Base-by-base conservation (phyloP, 1,140 invertebrate genomes). In the Saccostrea echinata region DNA sequence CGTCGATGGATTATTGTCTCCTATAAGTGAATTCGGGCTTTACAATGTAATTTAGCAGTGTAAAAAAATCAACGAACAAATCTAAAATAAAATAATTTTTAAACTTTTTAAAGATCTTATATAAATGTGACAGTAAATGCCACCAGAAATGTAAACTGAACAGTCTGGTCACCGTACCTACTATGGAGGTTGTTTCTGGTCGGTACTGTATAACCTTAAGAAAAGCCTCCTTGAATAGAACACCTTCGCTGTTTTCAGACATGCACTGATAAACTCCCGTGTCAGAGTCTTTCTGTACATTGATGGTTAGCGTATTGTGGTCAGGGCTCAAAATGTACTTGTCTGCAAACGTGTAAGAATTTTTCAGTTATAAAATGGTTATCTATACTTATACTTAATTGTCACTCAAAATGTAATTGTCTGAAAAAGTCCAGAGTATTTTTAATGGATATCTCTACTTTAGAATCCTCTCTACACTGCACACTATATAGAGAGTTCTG, bases 231-330 rank as follows among this genome's bases (percentile, higher is more conserved):
- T 35, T 52, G 12, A 81, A 43, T 43, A 81, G 33, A 3, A 81
- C 21, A 0, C 80, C 80, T 16, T 81, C 80, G 16, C 80, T 81
- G 80, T 81, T 81, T 81, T 81, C 80, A 24, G 80, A 35, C 33
- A 52, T 43, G 27, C 80, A 81, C n/a, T 81, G 80, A n/a, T 35
- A 81, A 27, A 18, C 18, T 8, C 27, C 71, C 0, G 18, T 30
- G 8, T 16, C 57, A n/a, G 18, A 61, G n/a, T 24, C 57, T 61
- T 21, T 18, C n/a, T 61, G 57, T 24, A 43, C 71, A 1, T 33
- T 9, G 27, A 80, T 30, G 13, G 6, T 30, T 2, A 80, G 27
- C 71, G 18, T 30, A 18, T 8, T 80, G 71, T 27, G 13, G 35
- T 30, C 27, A 9, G 21, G 16, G 1, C 24, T 30, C 3, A 16